These are phyloP conservation scores for Sesamia nonagrioides DNA, from an alignment of 1,140 invertebrate species.

Conservation along the genomic window DNA sequence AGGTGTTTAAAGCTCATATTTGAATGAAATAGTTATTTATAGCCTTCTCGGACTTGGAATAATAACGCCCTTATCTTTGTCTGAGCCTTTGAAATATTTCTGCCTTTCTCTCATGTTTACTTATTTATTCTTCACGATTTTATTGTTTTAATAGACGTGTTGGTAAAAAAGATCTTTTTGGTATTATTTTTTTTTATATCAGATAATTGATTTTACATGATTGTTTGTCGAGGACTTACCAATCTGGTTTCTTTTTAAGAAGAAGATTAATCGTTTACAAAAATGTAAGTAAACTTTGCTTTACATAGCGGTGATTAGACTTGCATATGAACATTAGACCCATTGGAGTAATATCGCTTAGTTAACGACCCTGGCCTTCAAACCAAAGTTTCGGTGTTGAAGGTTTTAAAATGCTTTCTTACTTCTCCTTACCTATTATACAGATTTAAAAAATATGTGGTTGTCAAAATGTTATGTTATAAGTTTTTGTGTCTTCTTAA, in stretches of 20 bases:
- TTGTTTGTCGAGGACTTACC: background rate
- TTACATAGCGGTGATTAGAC: background rate
- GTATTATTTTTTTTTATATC: background rate
- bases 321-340: background rate
- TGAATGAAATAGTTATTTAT: conserved; percentile 20
- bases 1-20: conserved; percentile 19
- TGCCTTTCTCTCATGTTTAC: too few relatives aligned
- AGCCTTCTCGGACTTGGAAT: conserved; percentile 5
- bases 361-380: background rate
- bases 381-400: conserved; percentile 29
- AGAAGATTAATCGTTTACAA: too few relatives aligned
- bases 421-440: conserved; percentile 7
- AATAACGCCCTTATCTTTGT: conserved; percentile 18
- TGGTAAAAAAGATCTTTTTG: background rate
- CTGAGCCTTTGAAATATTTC: conserved; percentile 15
- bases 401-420: conserved; percentile 30
- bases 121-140: background rate
- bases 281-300: background rate
- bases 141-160: conserved; percentile 7
- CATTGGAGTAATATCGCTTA: background rate
- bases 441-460: background rate
- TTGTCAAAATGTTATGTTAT: background rate
- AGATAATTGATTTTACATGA: background rate
- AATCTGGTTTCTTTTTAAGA: too few relatives aligned
- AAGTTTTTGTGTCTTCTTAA: too few relatives aligned